Percentiles rank a stretch among this genome's conserved stretches.
Evolutionary conservation across 2,113 vertebrate genomes (phyloP).

Genomic region (Rana temporaria): DNA sequence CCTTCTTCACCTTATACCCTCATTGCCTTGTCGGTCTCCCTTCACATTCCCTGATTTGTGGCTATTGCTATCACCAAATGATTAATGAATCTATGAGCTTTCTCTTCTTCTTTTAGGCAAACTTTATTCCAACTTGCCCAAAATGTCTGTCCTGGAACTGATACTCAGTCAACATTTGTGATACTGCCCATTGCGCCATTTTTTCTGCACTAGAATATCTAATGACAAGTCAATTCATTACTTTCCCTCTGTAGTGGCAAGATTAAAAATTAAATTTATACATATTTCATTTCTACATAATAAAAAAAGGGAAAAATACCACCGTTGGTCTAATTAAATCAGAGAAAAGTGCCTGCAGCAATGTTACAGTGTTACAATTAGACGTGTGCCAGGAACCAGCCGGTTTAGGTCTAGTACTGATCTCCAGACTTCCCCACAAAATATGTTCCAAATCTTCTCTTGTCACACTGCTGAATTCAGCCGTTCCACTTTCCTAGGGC

Average conservation of each 20-base stretch:
- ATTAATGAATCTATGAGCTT: too few relatives aligned
- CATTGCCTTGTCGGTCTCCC: too few relatives aligned
- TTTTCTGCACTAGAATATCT: slow-evolving; percentile 73
- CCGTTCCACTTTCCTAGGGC: slow-evolving; percentile 45
- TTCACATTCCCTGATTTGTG: too few relatives aligned
- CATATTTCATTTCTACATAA: slow-evolving; percentile 86
- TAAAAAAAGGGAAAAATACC: slow-evolving; percentile 79
- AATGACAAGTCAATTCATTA: slow-evolving; percentile 80
- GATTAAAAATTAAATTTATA: slow-evolving; percentile 88
- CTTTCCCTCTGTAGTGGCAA: slow-evolving; percentile 79
- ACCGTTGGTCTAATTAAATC: slow-evolving; percentile 87
- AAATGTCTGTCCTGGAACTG: slow-evolving; percentile 66
- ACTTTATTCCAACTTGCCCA: too few relatives aligned
- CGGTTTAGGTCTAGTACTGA: slow-evolving; percentile 70
- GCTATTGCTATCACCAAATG: too few relatives aligned
- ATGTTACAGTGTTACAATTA: slow-evolving; percentile 80
- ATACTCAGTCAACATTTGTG: slow-evolving; percentile 78
- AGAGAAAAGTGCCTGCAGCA: slow-evolving; percentile 80
- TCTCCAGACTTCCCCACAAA: slow-evolving; percentile 67
- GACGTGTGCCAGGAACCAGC: slow-evolving; percentile 76
- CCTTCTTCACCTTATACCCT: too few relatives aligned
- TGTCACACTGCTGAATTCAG: slow-evolving; percentile 60
- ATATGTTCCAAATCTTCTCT: slow-evolving; percentile 64
- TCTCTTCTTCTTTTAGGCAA: too few relatives aligned
- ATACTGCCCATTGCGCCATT: slow-evolving; percentile 74